Evolutionary conservation across 2,797 vertebrate genomes (phyloP).

Genomic region (Microchirus variegatus): DNA sequence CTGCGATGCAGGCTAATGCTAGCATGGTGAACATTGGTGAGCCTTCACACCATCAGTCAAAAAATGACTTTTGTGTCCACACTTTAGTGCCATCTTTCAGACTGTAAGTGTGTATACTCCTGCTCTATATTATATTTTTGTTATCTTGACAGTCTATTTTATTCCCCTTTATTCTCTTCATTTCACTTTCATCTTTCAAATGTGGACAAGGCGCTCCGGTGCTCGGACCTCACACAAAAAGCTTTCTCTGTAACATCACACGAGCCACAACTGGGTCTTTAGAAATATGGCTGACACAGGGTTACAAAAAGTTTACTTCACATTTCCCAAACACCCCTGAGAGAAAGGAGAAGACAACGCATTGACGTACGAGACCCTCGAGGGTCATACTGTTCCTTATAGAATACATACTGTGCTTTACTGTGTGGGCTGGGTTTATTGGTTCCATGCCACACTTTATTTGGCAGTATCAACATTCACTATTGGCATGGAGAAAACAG

Average conservation of each 20-base stretch:
- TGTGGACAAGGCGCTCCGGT: not conserved
- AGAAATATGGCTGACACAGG: not conserved
- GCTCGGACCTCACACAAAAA: no score
- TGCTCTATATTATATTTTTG: constrained; percentile 18
- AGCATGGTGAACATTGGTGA: no score
- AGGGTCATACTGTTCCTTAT: no score
- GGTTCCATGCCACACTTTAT: not conserved
- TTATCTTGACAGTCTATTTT: constrained; percentile 17
- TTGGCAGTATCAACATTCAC: not conserved
- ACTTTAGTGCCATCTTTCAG: no score
- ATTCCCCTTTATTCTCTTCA: not conserved
- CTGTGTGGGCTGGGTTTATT: not conserved
- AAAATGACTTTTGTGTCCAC: no score
- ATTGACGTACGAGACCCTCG: not conserved
- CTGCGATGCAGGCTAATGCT: no score
- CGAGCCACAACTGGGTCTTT: not conserved
- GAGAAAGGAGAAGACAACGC: not conserved
- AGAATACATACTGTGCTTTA: not conserved
- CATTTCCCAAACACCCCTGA: no score
- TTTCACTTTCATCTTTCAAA: constrained; percentile 49
- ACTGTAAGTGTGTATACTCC: no score
- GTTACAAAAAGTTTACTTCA: not conserved
- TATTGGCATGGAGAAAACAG: not conserved
- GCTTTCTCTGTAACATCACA: no score
- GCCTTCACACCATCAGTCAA: no score